phyloP scores from a whole-genome alignment of 53 echinoderm and acorn worm species.

The Paracentrotus lividus region DNA sequence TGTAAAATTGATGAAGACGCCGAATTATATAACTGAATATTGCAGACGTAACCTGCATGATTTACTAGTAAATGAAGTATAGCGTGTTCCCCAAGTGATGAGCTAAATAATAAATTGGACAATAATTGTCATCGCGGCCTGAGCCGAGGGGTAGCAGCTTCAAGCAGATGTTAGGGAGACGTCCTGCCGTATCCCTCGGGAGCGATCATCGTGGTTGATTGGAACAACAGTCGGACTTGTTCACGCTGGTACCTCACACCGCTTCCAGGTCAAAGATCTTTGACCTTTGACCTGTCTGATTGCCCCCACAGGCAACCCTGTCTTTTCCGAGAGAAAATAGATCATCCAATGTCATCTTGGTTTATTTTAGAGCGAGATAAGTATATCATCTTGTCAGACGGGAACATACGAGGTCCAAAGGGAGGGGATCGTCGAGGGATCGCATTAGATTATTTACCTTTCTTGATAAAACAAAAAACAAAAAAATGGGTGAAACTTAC shows the following conservation, averaged over 20 bases:
- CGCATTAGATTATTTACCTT: no score
- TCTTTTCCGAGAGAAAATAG: slow-evolving; percentile 3
- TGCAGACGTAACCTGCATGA: neutral
- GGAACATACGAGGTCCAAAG: neutral
- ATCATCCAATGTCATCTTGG: slow-evolving; percentile 27
- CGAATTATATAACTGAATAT: no score
- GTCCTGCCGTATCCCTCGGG: slow-evolving; percentile 1
- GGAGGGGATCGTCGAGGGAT: no score
- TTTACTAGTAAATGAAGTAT: neutral
- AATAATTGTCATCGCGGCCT: neutral
- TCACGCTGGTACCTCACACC: neutral
- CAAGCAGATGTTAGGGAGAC: slow-evolving; percentile 20
- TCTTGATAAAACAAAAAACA: no score
- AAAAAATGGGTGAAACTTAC: no score
- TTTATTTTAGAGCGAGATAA: slow-evolving; percentile 21
- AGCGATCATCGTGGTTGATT: neutral
- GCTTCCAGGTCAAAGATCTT: slow-evolving; percentile 35
- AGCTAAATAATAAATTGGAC: neutral
- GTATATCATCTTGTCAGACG: slow-evolving; percentile 31
- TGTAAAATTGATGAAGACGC: no score
- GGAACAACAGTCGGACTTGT: slow-evolving; percentile 22
- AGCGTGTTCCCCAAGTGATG: slow-evolving; percentile 17
- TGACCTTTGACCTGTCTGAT: slow-evolving; percentile 19
- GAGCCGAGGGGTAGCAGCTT: neutral
- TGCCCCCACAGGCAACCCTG: neutral